Percentiles rank a stretch among this genome's conserved stretches.
Conservation (phyloP, 2,797 vertebrate genomes). For the Gephyroberyx darwinii region DNA sequence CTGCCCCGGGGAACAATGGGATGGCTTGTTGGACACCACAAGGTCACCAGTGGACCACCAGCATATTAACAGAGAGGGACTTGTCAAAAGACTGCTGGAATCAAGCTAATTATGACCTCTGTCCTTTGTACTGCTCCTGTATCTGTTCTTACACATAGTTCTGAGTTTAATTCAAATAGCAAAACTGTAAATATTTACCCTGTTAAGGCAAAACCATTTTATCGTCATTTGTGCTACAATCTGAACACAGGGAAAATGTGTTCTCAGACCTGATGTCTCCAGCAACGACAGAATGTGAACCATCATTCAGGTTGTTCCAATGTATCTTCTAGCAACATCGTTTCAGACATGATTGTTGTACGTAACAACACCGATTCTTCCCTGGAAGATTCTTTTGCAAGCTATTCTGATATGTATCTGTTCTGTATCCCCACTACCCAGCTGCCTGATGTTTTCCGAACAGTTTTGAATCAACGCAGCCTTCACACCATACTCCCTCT, state of each 20-base stretch:
- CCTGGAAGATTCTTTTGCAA: background rate
- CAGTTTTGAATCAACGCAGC: constrained; percentile 6
- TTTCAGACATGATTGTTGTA: background rate
- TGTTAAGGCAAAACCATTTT: background rate
- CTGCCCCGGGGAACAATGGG: constrained; percentile 76
- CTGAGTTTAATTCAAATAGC: background rate
- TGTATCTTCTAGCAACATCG: background rate
- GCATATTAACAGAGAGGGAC: constrained; percentile 62
- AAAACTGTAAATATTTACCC: background rate
- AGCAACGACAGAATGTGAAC: background rate
- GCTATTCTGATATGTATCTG: constrained; percentile 10
- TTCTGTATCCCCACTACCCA: background rate
- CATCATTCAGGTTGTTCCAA: background rate
- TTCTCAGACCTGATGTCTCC: background rate
- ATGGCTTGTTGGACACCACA: constrained; percentile 71
- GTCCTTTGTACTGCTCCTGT: background rate
- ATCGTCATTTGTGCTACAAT: background rate
- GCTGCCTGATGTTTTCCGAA: constrained; percentile 39
- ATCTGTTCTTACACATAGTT: background rate
- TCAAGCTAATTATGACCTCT: constrained; percentile 56
- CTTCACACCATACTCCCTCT: constrained; percentile 22
- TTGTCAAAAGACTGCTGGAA: constrained; percentile 52
- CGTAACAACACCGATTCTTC: background rate
- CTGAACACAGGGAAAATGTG: constrained; percentile 2
- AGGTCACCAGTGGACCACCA: constrained; percentile 65